Base-by-base conservation (phyloP, 2,888 invertebrate species). In the Allygus modestus region DNA sequence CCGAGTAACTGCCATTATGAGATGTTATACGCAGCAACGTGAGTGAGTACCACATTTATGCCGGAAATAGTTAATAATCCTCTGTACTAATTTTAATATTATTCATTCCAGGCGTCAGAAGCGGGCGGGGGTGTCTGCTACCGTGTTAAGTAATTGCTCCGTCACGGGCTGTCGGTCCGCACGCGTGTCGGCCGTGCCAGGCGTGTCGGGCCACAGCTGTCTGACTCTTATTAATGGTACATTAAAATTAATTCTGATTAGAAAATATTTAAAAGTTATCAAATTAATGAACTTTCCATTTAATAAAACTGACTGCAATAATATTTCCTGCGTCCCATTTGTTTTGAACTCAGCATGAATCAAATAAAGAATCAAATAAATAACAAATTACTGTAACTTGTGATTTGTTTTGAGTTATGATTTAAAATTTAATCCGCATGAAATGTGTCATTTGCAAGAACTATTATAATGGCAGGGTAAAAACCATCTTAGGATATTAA, bases 81-180 rank as follows among this genome's bases (percentile, higher is more conserved):
- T 7, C 31, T 28, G 17, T 2, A 65, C 65, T 31, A 20, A 58
- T 23, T 31, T 4, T 31, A 65, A 65, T 65, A 31, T 65, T 65
- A 65, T 65, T 65, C 65, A 65, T 7, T 28, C 31, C 65, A 15
- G 20, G 65, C 28, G 65, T 65, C 65, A 65, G 65, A 12, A 65
- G 65, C 12, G 65, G 65, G 65, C 28, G 65, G 26, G 20, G 20
- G 28, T 15, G 65, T 23, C 54, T 23, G 54, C 11, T 46, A 17
- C 20, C 51, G 28, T 28, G 65, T 65, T 15, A 65, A 65, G 31
- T 65, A 65, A 31, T 65, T 28, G 26, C 23, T 15, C 1, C 31
- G 65, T 15, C 65, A 65, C 65, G 31, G 28, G 1, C 65, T 31
- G 65, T 31, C 28, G 65, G 31, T 65, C 15, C n/a, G 26, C 31